Percentiles rank a stretch among this genome's conserved stretches.
Evolutionary conservation across 2,113 vertebrate genomes (phyloP).

Genomic region (Aphelocoma coerulescens): DNA sequence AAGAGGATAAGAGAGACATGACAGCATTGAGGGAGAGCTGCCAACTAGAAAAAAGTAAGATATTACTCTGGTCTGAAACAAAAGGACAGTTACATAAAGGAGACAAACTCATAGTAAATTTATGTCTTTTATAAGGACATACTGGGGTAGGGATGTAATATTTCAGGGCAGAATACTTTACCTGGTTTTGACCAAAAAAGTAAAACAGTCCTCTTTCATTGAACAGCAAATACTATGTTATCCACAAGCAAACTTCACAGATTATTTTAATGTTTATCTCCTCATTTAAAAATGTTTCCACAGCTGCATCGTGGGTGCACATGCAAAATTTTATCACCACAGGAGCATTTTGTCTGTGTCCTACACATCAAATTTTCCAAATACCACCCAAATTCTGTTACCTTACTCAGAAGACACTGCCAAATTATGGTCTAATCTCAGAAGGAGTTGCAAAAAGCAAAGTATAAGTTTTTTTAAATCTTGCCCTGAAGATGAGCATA

Average conservation of each 20-base stretch:
- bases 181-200: background rate
- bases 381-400: constrained; percentile 19
- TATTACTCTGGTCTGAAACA: background rate
- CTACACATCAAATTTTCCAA: constrained; percentile 26
- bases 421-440: background rate
- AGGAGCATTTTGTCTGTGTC: constrained; percentile 10
- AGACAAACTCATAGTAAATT: background rate
- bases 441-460: background rate
- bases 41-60: background rate
- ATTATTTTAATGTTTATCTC: constrained; percentile 39
- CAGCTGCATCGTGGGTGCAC: background rate
- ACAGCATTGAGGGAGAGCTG: background rate
- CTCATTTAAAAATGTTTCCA: constrained; percentile 24
- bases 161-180: background rate
- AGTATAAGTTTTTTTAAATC: background rate
- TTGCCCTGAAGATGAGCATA: background rate
- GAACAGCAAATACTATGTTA: background rate
- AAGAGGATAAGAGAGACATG: background rate
- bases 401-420: background rate
- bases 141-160: background rate
- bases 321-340: constrained; percentile 5
- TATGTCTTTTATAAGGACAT: background rate
- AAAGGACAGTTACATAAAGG: background rate
- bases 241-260: background rate
- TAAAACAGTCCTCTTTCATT: background rate